Base-by-base conservation (phyloP, 2,797 vertebrate genomes). In the Gymnothorax javanicus region DNA sequence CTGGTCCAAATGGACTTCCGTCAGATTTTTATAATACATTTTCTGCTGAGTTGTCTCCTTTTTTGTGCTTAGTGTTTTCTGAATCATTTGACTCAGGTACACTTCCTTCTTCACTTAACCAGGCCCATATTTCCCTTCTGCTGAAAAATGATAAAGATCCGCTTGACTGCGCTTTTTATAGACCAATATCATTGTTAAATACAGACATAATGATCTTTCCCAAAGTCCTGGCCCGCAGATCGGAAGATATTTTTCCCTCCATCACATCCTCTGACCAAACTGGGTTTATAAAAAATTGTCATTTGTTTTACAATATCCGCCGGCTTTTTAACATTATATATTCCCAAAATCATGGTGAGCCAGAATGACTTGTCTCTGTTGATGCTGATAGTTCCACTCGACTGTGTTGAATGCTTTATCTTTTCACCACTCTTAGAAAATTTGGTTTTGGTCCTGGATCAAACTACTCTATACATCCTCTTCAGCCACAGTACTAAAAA, bases 381-480 rank as follows among this genome's bases (percentile, higher is more conserved):
- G 73, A 77, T 77, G 73, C 73, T 13, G 73, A 50, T n/a, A n/a
- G n/a, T n/a, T n/a, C n/a, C n/a, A n/a, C n/a, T n/a, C n/a, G n/a
- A n/a, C n/a, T n/a, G n/a, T n/a, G 27, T 82, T 43, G 52, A 52
- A 82, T n/a, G n/a, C n/a, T n/a, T 50, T 82, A 82, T 52, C n/a
- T n/a, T 52, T 82, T 57, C 56, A 50, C 1, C 11, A 52, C 56
- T 82, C 2, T 43, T 33, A 50, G 43, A 56, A 82, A 43, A 58
- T 83, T 15, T 83, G n/a, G n/a, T n/a, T n/a, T n/a, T n/a, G n/a
- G 54, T 83, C 52, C 59, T 83, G 81, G 81, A 83, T 83, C 33
- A 83, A 83, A 83, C 59, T 83, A 83, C 52, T 57, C 25, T 83
- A 83, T 57, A 83, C 54, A n/a, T 43, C 81, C 59, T 56, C 56